Percentiles rank a stretch among this genome's conserved stretches.
These are phyloP conservation scores for Nannoperca australis DNA, from an alignment of 2,797 vertebrate species.

Conservation along the genomic window DNA sequence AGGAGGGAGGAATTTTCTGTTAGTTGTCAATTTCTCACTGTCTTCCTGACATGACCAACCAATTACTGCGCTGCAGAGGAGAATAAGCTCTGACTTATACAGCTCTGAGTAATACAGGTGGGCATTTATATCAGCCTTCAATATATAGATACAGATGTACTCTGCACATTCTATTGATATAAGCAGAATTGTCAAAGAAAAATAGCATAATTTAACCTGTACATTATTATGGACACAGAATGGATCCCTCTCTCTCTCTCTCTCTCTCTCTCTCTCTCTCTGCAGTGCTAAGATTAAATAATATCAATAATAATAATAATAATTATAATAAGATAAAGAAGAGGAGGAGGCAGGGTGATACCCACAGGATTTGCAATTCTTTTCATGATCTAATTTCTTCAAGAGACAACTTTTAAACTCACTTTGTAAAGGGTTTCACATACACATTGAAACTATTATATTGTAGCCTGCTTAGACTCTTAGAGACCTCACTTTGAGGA, in stretches of 20 bases:
- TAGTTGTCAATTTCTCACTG: constrained; percentile 74
- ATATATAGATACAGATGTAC: constrained; percentile 44
- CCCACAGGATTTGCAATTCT: neutral
- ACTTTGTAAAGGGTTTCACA: neutral
- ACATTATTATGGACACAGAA: neutral
- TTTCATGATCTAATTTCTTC: neutral
- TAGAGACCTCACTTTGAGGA: neutral
- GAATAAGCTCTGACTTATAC: constrained; percentile 49
- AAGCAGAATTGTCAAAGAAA: constrained; percentile 20
- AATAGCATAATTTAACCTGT: neutral
- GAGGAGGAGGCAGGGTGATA: neutral
- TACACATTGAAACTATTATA: neutral
- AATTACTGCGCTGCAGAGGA: constrained; percentile 72
- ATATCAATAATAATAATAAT: neutral
- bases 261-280: neutral
- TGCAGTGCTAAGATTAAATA: neutral
- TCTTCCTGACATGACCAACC: constrained; percentile 71
- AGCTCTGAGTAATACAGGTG: constrained; percentile 38
- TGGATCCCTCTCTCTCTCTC: neutral
- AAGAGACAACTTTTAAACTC: neutral
- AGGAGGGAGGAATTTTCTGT: constrained; percentile 72
- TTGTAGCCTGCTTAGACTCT: neutral
- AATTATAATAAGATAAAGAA: neutral
- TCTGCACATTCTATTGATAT: constrained; percentile 17
- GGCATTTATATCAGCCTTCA: constrained; percentile 40